Evolutionary conservation across 2,888 invertebrate genomes (phyloP), one percentile per base, ranked within the genome.

Genomic region (Eudemis profundana): DNA sequence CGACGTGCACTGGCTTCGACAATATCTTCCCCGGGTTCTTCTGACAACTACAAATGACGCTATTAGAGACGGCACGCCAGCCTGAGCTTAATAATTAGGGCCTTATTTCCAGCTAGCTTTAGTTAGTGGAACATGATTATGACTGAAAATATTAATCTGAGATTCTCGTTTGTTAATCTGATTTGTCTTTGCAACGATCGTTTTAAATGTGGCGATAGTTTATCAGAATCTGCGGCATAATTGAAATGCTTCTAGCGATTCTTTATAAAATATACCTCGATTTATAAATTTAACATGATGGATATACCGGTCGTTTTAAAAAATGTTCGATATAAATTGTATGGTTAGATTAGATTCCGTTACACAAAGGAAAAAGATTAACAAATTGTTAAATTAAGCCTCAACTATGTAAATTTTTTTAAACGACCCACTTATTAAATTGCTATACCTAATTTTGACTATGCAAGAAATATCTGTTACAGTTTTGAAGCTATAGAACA

Each of bases 21-120:
- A 66, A 67, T 69, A 66, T 68, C 59, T 69, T 62, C 56, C 68
- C 56, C 67, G 61, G 60, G 66, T 60, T 67, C 54, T 67, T 61
- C 53, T 69, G 69, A 68, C 70, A 66, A 61, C 59, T 65, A 59
- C 65, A 66, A 64, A 69, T 67, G 56, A 40, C 40, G 60, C 62
- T 64, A 67, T 65, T 63, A 67, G 65, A 56, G 60, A 53, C 61
- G 61, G 47, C 53, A 65, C 65, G 47, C 46, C 65, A 65, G 60
- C 53, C 46, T 51, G 59, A 47, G 65, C 65, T 65, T 65, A 65
- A 65, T 65, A 65, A 65, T 65, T 60, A 65, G 65, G 29, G 53
- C 65, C 65, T 65, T 60, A 59, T 65, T 65, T 60, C 65, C 53
- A 38, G 59, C 59, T 46, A 59, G 51, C 59, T 65, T 65, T 59